Evolutionary conservation across 2,888 invertebrate species (phyloP).

Genomic region (Polydrusus tereticollis): DNA sequence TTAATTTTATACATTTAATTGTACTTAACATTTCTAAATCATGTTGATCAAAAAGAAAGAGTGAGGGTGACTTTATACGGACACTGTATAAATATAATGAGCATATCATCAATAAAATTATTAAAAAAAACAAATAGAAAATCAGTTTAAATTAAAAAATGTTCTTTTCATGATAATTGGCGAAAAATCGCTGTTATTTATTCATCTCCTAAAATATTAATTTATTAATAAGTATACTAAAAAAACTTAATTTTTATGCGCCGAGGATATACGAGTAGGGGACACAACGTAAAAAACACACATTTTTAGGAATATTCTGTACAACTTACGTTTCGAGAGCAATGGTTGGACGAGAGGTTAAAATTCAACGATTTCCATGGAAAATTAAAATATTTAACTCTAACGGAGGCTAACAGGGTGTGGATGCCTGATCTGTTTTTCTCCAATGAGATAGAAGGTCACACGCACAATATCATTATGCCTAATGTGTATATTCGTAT

Average conservation of each 20-base stretch:
- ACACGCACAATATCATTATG: slow-evolving; percentile 98
- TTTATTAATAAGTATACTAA: no score
- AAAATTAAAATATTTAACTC: slow-evolving; percentile 89
- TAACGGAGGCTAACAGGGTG: slow-evolving; percentile 94
- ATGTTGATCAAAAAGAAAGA: no score
- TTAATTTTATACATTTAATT: no score
- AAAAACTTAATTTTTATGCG: neutral
- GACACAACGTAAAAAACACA: neutral
- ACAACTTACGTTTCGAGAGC: slow-evolving; percentile 96
- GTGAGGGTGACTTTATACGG: no score
- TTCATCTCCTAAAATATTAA: no score
- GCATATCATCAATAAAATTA: no score
- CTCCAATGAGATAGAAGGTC: slow-evolving; percentile 97
- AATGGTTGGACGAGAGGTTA: slow-evolving; percentile 95
- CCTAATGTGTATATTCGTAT: slow-evolving; percentile 97
- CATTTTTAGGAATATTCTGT: slow-evolving; percentile 94
- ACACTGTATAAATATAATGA: no score
- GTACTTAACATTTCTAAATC: no score
- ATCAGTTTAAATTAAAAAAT: no score
- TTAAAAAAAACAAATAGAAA: no score
- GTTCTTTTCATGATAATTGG: no score
- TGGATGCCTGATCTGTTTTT: slow-evolving; percentile 99
- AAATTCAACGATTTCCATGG: slow-evolving; percentile 91
- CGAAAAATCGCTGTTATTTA: no score
- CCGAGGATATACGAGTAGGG: neutral